Conservation (phyloP, 2,888 invertebrate species). For the Pachymerium ferrugineum region DNA sequence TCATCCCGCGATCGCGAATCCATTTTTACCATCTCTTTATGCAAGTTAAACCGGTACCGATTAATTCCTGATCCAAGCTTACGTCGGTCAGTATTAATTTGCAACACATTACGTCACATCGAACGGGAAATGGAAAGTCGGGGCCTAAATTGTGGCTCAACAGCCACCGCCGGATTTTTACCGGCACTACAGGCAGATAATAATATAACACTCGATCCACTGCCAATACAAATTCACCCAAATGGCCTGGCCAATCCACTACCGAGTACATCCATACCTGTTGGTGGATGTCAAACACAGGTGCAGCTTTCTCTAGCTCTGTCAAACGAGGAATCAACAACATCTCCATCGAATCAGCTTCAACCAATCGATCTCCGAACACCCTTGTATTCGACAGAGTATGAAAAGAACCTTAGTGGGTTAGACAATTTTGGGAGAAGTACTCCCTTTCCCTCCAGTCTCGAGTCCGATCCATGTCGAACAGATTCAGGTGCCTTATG, state of each 20-base stretch:
- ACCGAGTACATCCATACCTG: neutral
- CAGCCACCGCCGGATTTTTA: constrained; percentile 31
- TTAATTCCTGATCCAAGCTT: constrained; percentile 85
- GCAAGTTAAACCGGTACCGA: constrained; percentile 78
- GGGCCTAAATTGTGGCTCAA: constrained; percentile 43
- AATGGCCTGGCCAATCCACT: neutral
- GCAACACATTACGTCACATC: constrained; percentile 81
- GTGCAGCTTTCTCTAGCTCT: neutral
- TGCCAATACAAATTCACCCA: neutral
- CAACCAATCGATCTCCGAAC: neutral
- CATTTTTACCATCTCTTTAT: constrained; percentile 85
- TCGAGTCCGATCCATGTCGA: constrained; percentile 35
- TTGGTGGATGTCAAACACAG: neutral
- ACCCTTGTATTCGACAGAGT: constrained; percentile 29
- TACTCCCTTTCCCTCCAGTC: constrained; percentile 37
- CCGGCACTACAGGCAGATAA: constrained; percentile 34
- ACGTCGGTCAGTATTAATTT: constrained; percentile 83
- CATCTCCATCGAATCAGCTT: neutral
- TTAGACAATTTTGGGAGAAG: constrained; percentile 38
- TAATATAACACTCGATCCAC: constrained; percentile 35
- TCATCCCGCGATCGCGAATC: constrained; percentile 79
- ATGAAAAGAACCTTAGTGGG: constrained; percentile 38
- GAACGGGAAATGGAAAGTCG: constrained; percentile 77
- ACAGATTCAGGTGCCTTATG: constrained; percentile 38
- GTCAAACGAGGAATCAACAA: neutral